These are phyloP conservation scores for Cynaeus angustus DNA, from an alignment of 2,888 invertebrate species.

Conservation along the genomic window DNA sequence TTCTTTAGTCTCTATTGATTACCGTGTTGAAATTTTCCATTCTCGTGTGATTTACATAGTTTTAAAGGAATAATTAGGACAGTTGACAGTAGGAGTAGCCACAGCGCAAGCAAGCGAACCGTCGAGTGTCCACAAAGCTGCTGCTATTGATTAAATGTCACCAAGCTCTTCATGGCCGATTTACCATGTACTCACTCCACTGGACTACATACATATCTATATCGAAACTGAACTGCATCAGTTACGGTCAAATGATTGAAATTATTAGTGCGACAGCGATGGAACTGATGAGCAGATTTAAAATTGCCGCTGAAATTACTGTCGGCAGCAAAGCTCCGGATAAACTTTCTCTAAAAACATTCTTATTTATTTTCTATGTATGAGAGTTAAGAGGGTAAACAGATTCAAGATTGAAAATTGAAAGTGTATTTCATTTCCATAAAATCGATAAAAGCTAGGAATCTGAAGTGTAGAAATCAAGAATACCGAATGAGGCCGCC, in stretches of 20 bases:
- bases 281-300: background rate
- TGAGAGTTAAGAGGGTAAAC: conserved; percentile 42
- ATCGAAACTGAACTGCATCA: conserved; percentile 56
- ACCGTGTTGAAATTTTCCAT: conserved; percentile 6
- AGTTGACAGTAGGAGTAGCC: conserved; percentile 54
- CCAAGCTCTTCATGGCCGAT: conserved; percentile 68
- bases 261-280: conserved; percentile 1
- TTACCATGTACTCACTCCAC: conserved; percentile 66
- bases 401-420: conserved; percentile 47
- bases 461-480: conserved; percentile 51
- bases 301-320: background rate
- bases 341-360: conserved; percentile 21
- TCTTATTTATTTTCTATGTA: conserved; percentile 38
- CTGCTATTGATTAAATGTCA: conserved; percentile 69
- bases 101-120: conserved; percentile 58
- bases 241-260: conserved; percentile 51
- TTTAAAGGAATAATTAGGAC: conserved; percentile 46
- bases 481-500: conserved; percentile 52
- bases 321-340: background rate
- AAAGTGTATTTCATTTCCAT: conserved; percentile 44
- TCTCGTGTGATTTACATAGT: conserved; percentile 33
- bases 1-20: background rate
- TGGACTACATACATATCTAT: conserved; percentile 54
- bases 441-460: conserved; percentile 51
- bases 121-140: conserved; percentile 66